These are phyloP conservation scores for Cassiopea andromeda DNA, from an alignment of 30 jellyfish, hydroid and myxozoan species.

Conservation along the genomic window DNA sequence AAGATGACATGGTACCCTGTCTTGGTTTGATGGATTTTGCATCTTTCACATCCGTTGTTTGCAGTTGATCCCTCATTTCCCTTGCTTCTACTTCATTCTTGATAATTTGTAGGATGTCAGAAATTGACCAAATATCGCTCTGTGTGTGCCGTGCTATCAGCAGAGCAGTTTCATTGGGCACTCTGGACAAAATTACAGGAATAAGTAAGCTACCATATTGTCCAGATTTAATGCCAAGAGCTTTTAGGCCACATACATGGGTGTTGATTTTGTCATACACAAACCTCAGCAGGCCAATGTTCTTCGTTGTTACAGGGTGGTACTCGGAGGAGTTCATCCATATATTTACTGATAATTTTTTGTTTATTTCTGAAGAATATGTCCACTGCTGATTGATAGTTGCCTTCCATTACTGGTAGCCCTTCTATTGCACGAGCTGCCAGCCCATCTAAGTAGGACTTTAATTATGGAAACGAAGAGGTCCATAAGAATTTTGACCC, in stretches of 20 bases:
- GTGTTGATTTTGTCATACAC: conserved; percentile 59
- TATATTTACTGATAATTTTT: conserved; percentile 25
- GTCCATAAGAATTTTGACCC: no score
- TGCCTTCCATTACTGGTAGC: neutral
- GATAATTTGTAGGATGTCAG: conserved; percentile 40
- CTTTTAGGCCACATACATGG: conserved; percentile 35
- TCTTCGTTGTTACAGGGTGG: conserved; percentile 29
- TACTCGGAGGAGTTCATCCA: conserved; percentile 61
- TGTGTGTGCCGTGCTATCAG: conserved; percentile 50
- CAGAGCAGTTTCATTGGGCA: conserved; percentile 54
- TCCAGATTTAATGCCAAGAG: conserved; percentile 31
- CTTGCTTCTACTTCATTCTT: conserved; percentile 64
- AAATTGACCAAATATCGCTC: conserved; percentile 66
- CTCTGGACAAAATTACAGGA: conserved; percentile 64
- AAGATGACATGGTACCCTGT: neutral
- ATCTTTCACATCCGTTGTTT: neutral
- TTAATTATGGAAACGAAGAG: neutral
- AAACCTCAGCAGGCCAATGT: neutral
- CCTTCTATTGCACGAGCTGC: neutral
- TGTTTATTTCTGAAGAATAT: neutral
- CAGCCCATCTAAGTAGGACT: neutral
- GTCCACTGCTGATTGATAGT: neutral
- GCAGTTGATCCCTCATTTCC: conserved; percentile 40
- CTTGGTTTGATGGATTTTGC: neutral
- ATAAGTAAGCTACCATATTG: conserved; percentile 64